Base-by-base conservation (phyloP, 2,888 invertebrate genomes). In the Epistrophella euchroma region DNA sequence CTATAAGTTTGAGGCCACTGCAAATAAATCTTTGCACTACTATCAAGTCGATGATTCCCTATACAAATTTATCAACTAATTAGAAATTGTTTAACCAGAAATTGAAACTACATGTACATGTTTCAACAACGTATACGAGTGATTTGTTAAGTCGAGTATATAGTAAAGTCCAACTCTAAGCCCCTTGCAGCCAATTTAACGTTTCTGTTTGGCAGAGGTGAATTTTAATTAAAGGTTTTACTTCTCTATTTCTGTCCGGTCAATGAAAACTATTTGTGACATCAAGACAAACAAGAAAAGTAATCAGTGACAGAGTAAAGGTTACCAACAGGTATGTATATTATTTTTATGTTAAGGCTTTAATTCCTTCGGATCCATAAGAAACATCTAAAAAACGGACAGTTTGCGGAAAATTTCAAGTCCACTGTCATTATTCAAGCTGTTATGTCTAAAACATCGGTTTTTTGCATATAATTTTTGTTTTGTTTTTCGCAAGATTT, bases 1-100 rank as follows among this genome's bases (percentile, higher is more conserved):
- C 37, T 11, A 35, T 35, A 13, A 37, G 4, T 11, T 28, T 4
- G 37, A 13, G 11, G 37, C 13, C 2, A 11, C 13, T 13, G 37
- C 37, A 37, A 37, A 37, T 37, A 37, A 3, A 11, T 0, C 35
- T 13, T 13, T 11, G 19, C 50, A 50, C 40, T 13, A 37, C 2
- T n/a, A 40, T 40, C 1, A 15, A 15, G 5, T 1, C 2, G 2
- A 52, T 52, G 15, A 52, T 15, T 52, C 15, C 0, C 22, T 19
- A 50, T 19, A 50, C 0, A 37, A 40, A 40, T 35, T n/a, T 43
- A 19, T 17, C n/a, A 37, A 19, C 58, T 76, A 70, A 76, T 76
- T 76, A 60, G 58, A 68, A 47, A 28, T 50, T 58, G n/a, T 60
- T 7, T 40, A 10, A n/a, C 13, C n/a, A 7, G 22, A 68, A 13